Conservation (phyloP, 2,113 vertebrate genomes). For the Pygoscelis adeliae region DNA sequence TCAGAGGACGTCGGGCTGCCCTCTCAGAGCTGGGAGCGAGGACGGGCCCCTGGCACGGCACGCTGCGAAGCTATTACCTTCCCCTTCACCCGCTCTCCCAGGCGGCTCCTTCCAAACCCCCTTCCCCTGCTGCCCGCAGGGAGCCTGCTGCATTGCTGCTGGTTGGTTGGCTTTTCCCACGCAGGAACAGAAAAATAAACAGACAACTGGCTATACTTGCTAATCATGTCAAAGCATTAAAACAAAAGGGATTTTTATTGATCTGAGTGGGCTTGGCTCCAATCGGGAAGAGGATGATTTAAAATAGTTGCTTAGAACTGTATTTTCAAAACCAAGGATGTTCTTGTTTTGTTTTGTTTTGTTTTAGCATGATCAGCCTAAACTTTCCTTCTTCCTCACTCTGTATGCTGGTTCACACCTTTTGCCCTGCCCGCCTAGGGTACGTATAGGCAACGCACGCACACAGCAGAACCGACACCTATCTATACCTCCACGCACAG, state of each 20-base stretch:
- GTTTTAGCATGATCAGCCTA: not conserved
- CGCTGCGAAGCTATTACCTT: not conserved
- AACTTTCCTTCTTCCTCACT: not conserved
- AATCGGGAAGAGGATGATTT: not conserved
- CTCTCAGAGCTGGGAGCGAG: not conserved
- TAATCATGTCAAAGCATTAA: not conserved
- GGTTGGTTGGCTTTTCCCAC: not conserved
- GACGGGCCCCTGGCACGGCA: not conserved
- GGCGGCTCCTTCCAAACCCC: not conserved
- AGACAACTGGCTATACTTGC: not conserved
- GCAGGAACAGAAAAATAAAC: not conserved
- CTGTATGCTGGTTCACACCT: not conserved
- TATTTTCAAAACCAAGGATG: not conserved
- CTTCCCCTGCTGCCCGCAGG: not conserved
- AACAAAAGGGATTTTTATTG: not conserved
- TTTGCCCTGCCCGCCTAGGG: rapidly evolving
- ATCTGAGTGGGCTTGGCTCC: not conserved
- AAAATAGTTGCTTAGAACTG: not conserved
- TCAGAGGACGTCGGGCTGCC: not conserved
- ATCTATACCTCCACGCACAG: rapidly evolving
- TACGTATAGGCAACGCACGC: rapidly evolving
- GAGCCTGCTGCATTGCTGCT: not conserved
- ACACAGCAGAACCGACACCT: not conserved
- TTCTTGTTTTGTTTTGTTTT: not conserved
- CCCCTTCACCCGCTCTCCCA: not conserved